Base-by-base conservation (phyloP, 2,113 vertebrate genomes). In the Lethenteron camtschaticum region DNA sequence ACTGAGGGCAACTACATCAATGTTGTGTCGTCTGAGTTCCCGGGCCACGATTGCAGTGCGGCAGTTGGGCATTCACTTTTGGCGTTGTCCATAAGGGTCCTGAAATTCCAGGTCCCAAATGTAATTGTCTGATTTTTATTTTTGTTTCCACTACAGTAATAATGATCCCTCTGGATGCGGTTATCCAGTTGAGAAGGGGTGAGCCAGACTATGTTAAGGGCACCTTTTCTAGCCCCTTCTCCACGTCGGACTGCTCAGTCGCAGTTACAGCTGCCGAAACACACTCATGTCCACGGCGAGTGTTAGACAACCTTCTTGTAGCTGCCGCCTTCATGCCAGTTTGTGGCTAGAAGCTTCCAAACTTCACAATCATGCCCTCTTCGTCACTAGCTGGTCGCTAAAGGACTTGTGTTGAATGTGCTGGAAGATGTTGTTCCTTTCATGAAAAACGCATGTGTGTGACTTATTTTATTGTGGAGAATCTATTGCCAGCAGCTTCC, bases 221-320 rank as follows among this genome's bases (percentile, higher is more conserved):
- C 59, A 63, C 16, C 59, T 63, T 63, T 63, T 63, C 59, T 63
- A 63, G 59, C 3, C 59, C 59, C 59, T 14, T 63, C 59, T 63
- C 59, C 59, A 14, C 16, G 13, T 63, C 13, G 59, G 59, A 18
- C 59, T 63, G 59, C 16, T 63, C 16, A 63, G 59, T 63, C 59
- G 16, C 59, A 63, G 16, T 63, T 63, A 63, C 59, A 63, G 59
- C 59, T 63, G 59, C 13, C 59, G 59, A 18, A 63, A 63, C 13
- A 18, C 59, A 63, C 13, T 63, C 59, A 13, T 63, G 59, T 63
- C 8, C 8, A 5, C 3, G 41, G 4, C 59, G 16, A 63, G 59
- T 63, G 59, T 18, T 63, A 18, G 59, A 63, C 13, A 8, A 63
- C 59, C 59, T 63, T 63, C 59, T 63, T 63, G 59, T 63, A 63